Evolutionary conservation across 1,140 invertebrate genomes (phyloP).

Genomic region (Hypothenemus hampei): DNA sequence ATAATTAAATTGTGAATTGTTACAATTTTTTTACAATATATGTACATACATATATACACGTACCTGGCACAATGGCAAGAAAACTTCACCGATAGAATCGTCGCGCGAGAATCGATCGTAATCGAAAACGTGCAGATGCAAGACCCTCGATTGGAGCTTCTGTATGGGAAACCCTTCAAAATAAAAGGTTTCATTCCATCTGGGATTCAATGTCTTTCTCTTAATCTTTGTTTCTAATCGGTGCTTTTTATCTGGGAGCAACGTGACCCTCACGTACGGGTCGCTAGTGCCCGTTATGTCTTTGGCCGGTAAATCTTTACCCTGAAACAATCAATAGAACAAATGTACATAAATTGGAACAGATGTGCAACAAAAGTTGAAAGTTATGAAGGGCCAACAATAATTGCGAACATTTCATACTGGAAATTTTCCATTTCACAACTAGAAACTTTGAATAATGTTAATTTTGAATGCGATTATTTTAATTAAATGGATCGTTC

Average conservation of each 20-base stretch:
- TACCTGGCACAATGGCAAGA: constrained; percentile 88
- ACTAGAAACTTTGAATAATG: too few relatives aligned
- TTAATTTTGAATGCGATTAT: too few relatives aligned
- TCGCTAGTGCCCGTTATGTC: constrained; percentile 92
- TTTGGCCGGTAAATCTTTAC: constrained; percentile 90
- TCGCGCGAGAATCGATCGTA: constrained; percentile 93
- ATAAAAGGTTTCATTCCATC: constrained; percentile 97
- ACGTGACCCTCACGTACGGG: constrained; percentile 86
- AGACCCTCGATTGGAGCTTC: constrained; percentile 84
- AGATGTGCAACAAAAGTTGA: too few relatives aligned
- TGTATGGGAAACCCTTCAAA: constrained; percentile 95
- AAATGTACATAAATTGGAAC: neutral
- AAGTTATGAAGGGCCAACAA: too few relatives aligned
- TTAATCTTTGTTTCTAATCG: constrained; percentile 97
- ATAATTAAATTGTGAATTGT: too few relatives aligned
- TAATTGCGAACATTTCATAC: too few relatives aligned
- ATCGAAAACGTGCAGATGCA: constrained; percentile 93
- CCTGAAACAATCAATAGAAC: constrained; percentile 54
- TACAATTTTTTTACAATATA: too few relatives aligned
- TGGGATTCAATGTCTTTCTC: constrained; percentile 87
- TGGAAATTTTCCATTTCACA: too few relatives aligned
- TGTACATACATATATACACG: too few relatives aligned
- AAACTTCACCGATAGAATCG: constrained; percentile 94
- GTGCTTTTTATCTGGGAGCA: constrained; percentile 94
- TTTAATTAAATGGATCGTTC: too few relatives aligned